Conservation (phyloP, 2,888 invertebrate species). For the Nomada fucata region DNA sequence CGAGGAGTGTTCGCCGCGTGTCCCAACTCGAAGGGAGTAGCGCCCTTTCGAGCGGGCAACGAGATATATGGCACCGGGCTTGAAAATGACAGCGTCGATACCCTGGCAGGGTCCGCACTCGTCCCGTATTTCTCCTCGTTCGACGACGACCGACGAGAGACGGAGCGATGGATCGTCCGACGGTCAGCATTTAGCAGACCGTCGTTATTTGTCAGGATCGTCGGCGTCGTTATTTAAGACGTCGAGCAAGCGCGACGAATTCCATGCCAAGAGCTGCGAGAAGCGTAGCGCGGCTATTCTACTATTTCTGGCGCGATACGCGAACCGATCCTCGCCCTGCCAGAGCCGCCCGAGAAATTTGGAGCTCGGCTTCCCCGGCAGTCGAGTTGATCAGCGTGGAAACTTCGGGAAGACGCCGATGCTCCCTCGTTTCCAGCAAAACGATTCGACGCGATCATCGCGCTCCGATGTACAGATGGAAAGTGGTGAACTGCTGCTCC, state of each 20-base stretch:
- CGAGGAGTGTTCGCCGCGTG: constrained; percentile 21
- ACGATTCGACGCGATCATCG: no score
- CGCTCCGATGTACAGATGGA: background rate
- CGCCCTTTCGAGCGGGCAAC: background rate
- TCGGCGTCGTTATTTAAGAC: constrained; percentile 42
- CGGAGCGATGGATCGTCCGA: constrained; percentile 31
- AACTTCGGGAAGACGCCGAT: background rate
- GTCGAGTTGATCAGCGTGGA: background rate
- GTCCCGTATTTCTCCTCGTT: background rate
- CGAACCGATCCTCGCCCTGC: constrained; percentile 18
- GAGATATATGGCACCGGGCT: constrained; percentile 27
- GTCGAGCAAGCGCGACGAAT: constrained; percentile 21
- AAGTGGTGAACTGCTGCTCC: no score
- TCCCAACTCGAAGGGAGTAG: no score
- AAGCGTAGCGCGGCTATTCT: constrained; percentile 30
- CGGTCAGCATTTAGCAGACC: constrained; percentile 36
- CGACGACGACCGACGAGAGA: background rate
- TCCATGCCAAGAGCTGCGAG: constrained; percentile 42
- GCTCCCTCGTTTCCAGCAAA: no score
- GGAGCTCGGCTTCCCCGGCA: background rate
- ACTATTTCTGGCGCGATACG: constrained; percentile 50
- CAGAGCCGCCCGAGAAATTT: constrained; percentile 28
- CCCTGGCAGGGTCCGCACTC: background rate
- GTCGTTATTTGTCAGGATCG: constrained; percentile 45
- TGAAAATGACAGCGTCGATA: constrained; percentile 24